Conservation (phyloP, 2,113 vertebrate species). For the Eptesicus fuscus region DNA sequence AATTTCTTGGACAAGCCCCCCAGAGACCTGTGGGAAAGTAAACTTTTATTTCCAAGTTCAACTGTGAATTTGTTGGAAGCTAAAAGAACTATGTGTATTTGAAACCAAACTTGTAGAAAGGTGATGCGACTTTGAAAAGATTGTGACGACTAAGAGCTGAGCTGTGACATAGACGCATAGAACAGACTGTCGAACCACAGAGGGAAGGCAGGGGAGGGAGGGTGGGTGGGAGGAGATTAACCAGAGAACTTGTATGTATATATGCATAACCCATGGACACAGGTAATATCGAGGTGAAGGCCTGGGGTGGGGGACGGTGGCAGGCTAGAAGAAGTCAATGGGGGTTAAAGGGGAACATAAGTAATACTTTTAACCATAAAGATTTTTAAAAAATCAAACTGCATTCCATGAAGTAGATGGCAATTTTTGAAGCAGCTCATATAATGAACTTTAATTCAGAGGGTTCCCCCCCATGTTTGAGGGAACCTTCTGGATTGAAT, state of each 20-base stretch:
- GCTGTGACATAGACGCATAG: no score
- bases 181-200: no score
- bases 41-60: constrained; percentile 13
- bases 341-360: no score
- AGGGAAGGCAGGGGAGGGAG: no score
- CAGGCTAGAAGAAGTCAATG: no score
- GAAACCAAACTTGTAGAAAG: background rate
- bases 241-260: no score
- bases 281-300: no score
- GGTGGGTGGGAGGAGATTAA: no score
- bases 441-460: background rate
- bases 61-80: constrained; percentile 23
- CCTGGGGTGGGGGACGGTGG: no score
- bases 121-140: background rate
- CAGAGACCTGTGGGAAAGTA: background rate
- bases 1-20: background rate
- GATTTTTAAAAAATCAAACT: no score
- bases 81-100: background rate
- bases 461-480: background rate
- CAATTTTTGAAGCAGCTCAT: background rate
- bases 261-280: no score
- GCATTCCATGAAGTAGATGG: fast-evolving
- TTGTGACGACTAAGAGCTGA: background rate
- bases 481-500: background rate
- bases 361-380: no score